These are phyloP conservation scores for Acanthosepion pharaonis DNA, from an alignment of 2,888 invertebrate genomes.

Conservation along the genomic window DNA sequence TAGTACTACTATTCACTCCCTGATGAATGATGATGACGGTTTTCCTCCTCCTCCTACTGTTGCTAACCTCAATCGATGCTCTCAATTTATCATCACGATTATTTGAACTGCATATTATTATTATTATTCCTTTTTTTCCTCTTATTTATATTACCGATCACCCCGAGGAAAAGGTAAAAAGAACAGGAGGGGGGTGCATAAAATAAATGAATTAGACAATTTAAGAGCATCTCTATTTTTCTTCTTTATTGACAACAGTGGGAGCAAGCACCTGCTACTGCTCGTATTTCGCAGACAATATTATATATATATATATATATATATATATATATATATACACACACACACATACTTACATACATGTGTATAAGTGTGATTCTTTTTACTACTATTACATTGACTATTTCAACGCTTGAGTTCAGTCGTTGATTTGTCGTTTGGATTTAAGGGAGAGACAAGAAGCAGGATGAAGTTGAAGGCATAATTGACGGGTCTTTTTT, in stretches of 20 bases:
- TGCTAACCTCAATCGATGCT: neutral
- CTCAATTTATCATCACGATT: neutral
- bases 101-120: neutral
- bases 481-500: neutral
- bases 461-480: neutral
- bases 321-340: neutral
- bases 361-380: neutral
- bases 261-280: conserved; percentile 13
- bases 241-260: neutral
- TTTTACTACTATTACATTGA: neutral
- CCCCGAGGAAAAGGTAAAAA: neutral
- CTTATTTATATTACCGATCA: neutral
- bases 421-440: neutral
- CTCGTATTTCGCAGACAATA: neutral
- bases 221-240: neutral
- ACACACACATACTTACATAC: neutral
- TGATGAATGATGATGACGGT: no score
- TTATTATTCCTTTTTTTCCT: neutral
- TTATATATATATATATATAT: no score
- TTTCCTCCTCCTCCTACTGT: neutral
- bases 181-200: neutral
- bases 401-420: neutral
- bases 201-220: neutral
- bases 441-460: neutral
- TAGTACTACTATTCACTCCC: neutral